phyloP scores from a whole-genome alignment of 1,140 invertebrate species.

The Alviniconcha marisindica region DNA sequence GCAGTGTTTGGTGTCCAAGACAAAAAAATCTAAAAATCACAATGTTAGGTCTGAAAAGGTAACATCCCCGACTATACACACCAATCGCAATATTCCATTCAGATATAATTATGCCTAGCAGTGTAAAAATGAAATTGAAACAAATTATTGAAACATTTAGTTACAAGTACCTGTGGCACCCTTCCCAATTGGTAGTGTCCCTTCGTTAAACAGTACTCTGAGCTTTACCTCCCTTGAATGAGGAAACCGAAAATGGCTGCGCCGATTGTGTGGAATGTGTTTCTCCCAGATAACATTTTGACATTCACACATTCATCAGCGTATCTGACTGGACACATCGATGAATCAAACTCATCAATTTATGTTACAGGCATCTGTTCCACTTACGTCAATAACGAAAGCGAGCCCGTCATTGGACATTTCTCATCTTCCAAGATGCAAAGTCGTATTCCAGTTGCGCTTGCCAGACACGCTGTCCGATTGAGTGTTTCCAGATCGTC shows the following conservation, averaged over 20 bases:
- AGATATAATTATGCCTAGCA: background rate
- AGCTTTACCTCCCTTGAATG: slow-evolving; percentile 11
- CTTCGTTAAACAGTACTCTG: too few species aligned
- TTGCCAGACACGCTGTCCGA: background rate
- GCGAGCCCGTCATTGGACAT: background rate
- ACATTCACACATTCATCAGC: background rate
- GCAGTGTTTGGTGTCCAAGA: background rate
- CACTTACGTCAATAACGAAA: background rate
- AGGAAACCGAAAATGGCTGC: background rate
- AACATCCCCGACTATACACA: background rate
- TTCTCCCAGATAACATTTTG: background rate
- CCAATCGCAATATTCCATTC: background rate
- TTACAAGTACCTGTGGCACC: background rate
- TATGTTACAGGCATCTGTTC: background rate
- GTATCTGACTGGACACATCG: slow-evolving; percentile 11
- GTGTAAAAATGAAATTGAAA: too few species aligned
- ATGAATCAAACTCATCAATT: background rate
- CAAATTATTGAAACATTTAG: too few species aligned
- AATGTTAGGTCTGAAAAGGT: too few species aligned
- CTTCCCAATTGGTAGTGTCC: background rate
- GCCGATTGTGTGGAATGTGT: background rate
- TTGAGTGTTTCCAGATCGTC: background rate
- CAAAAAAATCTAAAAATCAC: too few species aligned
- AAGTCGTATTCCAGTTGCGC: background rate
- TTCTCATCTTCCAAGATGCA: background rate